Conservation (phyloP, 2,797 vertebrate genomes). For the Cheirogaleus major region DNA sequence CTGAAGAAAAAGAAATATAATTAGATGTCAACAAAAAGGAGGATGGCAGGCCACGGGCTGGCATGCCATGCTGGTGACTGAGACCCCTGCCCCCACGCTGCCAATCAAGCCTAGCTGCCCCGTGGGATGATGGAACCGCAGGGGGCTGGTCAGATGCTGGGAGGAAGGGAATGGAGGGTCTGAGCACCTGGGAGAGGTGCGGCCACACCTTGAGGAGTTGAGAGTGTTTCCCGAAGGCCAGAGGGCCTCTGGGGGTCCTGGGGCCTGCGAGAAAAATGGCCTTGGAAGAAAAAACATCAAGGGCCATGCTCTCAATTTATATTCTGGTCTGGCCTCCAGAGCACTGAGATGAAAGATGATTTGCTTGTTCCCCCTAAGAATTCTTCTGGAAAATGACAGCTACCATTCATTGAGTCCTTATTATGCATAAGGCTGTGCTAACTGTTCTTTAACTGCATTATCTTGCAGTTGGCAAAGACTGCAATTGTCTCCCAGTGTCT, state of each 20-base stretch:
- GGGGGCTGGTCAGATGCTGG: background rate
- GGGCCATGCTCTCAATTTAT: background rate
- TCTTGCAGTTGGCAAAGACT: background rate
- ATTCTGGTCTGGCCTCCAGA: background rate
- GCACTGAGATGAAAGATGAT: background rate
- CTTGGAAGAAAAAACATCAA: background rate
- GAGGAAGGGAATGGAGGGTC: background rate
- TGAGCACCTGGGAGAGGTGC: background rate
- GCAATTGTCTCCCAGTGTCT: background rate
- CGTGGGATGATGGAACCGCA: background rate
- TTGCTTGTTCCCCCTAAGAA: background rate
- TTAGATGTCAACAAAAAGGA: conserved; percentile 50
- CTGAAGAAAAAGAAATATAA: conserved; percentile 50
- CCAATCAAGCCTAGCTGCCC: background rate
- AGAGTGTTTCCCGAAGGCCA: background rate
- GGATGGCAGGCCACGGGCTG: background rate
- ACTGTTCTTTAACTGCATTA: background rate
- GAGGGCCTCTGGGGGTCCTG: background rate
- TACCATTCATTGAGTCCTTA: background rate
- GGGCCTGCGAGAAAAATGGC: background rate
- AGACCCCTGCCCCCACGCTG: background rate
- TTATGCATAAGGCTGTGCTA: background rate
- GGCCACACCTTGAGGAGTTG: too few species aligned
- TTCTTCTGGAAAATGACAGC: background rate
- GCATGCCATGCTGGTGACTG: background rate